Evolutionary conservation across 64 coral and sea anemone species (phyloP).

Genomic region (Orbicella faveolata): DNA sequence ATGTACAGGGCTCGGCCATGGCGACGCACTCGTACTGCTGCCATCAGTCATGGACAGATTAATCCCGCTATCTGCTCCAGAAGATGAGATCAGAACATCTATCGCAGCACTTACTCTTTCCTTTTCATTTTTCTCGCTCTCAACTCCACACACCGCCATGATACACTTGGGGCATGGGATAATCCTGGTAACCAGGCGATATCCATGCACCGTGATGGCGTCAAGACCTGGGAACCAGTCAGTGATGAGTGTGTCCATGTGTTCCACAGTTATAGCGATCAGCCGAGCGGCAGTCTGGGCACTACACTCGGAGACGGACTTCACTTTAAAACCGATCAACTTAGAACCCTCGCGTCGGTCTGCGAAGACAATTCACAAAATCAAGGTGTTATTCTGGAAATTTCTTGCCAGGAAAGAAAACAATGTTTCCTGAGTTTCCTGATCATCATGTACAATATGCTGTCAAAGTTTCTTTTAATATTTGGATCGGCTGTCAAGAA

Average conservation of each 20-base stretch:
- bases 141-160: constrained; percentile 52
- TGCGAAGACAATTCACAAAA: background rate
- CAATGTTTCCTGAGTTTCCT: too few relatives aligned
- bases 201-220: constrained; percentile 80
- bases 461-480: too few relatives aligned
- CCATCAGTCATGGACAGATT: constrained; percentile 76
- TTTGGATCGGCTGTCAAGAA: too few relatives aligned
- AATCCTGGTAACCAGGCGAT: constrained; percentile 87
- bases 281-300: constrained; percentile 79
- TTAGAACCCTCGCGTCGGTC: constrained; percentile 13
- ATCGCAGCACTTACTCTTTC: background rate
- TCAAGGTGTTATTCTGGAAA: too few relatives aligned
- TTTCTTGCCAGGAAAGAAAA: too few relatives aligned
- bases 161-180: constrained; percentile 93
- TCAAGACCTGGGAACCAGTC: constrained; percentile 99
- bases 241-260: constrained; percentile 91
- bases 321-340: constrained; percentile 81
- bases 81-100: background rate
- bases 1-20: constrained; percentile 90
- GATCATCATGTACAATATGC: too few relatives aligned
- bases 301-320: constrained; percentile 68
- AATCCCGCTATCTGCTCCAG: constrained; percentile 49
- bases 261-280: constrained; percentile 80
- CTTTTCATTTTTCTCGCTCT: constrained; percentile 21
- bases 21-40: constrained; percentile 75